A percentile compares a stretch with the other conserved stretches of the same genome.
These are phyloP conservation scores for Drosophila mojavensis DNA, from an alignment of 1,140 invertebrate species.

Conservation along the genomic window DNA sequence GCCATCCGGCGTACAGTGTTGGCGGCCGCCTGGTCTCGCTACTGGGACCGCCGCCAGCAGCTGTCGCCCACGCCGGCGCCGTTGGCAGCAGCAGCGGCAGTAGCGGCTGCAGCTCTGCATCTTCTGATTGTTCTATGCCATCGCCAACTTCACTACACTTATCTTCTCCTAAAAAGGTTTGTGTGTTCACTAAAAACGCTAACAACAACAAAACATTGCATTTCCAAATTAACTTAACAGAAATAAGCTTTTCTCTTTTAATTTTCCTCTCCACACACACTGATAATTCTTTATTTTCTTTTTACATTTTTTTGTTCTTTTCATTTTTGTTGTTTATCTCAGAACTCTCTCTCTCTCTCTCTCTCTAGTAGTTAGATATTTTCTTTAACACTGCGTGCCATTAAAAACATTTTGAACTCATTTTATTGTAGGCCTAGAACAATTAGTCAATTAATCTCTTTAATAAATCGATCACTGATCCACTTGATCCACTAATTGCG, in stretches of 20 bases:
- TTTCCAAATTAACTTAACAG: slow-evolving; percentile 34
- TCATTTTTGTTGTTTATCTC: not conserved
- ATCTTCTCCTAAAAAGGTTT: slow-evolving; percentile 84
- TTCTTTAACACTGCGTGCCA: slow-evolving; percentile 3
- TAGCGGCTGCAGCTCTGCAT: slow-evolving; percentile 83
- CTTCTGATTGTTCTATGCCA: slow-evolving; percentile 84
- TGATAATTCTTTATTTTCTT: slow-evolving; percentile 4
- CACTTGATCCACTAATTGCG: slow-evolving; percentile 7
- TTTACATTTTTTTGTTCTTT: slow-evolving; percentile 2
- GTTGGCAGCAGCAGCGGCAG: slow-evolving; percentile 71
- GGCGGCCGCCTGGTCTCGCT: slow-evolving; percentile 46
- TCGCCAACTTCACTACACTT: slow-evolving; percentile 84
- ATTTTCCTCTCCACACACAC: slow-evolving; percentile 43
- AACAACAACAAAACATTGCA: slow-evolving; percentile 48
- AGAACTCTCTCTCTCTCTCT: not conserved
- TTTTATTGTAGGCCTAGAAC: not conserved
- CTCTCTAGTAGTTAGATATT: slow-evolving; percentile 29
- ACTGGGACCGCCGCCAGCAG: slow-evolving; percentile 38
- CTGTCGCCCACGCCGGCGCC: slow-evolving; percentile 15
- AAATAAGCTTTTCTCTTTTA: slow-evolving; percentile 47
- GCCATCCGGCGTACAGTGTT: slow-evolving; percentile 18
- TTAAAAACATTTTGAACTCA: not conserved
- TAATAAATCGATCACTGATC: slow-evolving; percentile 7
- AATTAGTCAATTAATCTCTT: not conserved
- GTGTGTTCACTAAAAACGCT: slow-evolving; percentile 78